Percentiles rank a stretch among this genome's conserved stretches.
phyloP scores from a whole-genome alignment of 2,888 invertebrate species.

The Tuberolachnus salignus region DNA sequence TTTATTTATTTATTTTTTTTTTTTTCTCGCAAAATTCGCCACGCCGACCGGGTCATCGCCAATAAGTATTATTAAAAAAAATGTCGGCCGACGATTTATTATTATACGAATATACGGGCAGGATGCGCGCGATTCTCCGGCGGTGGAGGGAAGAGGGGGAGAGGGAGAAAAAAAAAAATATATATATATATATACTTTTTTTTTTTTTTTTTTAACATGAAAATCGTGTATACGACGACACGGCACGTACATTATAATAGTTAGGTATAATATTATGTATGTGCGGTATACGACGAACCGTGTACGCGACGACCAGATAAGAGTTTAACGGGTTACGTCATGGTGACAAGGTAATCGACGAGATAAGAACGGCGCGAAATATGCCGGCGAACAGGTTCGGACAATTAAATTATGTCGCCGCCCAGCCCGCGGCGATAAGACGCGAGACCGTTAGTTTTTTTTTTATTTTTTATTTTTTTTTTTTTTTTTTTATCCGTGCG shows the following conservation, averaged over 20 bases:
- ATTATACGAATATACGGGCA: too few relatives aligned
- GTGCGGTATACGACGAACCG: background rate
- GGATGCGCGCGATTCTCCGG: too few relatives aligned
- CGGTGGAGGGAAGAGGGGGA: too few relatives aligned
- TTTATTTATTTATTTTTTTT: too few relatives aligned
- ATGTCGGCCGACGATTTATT: too few relatives aligned
- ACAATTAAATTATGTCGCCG: conserved; percentile 34
- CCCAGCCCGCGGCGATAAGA: conserved; percentile 36
- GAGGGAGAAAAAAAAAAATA: background rate
- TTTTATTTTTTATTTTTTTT: background rate
- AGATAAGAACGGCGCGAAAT: conserved; percentile 42
- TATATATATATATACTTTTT: background rate
- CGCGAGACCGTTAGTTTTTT: too few relatives aligned
- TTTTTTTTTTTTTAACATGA: too few relatives aligned
- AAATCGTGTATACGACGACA: background rate
- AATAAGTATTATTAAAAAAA: too few relatives aligned
- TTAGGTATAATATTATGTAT: too few relatives aligned
- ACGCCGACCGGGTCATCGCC: too few relatives aligned
- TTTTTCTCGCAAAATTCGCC: too few relatives aligned
- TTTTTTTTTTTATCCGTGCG: background rate
- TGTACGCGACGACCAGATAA: conserved; percentile 2
- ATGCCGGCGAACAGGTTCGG: conserved; percentile 49
- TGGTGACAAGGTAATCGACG: conserved; percentile 47
- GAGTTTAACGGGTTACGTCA: conserved; percentile 52
- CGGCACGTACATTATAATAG: background rate